Conservation (phyloP, 2,888 invertebrate genomes). For the Galeopsomyia nigrocyanea region DNA sequence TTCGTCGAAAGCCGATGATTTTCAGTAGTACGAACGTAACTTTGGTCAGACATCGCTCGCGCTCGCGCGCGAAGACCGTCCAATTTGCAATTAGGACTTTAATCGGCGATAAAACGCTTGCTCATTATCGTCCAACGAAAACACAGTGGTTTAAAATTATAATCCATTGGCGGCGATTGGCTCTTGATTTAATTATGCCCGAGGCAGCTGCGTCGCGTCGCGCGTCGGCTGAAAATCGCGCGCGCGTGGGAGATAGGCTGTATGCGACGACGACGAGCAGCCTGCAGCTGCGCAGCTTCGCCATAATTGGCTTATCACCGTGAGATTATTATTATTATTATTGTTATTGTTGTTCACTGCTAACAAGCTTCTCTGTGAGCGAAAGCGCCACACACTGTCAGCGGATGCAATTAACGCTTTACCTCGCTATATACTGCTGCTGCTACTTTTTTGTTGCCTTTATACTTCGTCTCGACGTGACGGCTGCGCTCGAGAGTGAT, state of each 20-base stretch:
- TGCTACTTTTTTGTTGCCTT: no score
- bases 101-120: conserved; percentile 26
- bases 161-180: conserved; percentile 53
- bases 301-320: conserved; percentile 59
- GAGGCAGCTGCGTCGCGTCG: conserved; percentile 34
- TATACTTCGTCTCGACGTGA: no score
- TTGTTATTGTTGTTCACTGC: conserved; percentile 63
- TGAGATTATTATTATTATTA: conserved; percentile 59
- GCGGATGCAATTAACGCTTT: conserved; percentile 36
- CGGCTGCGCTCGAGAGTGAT: conserved; percentile 1
- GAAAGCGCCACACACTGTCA: conserved; percentile 13
- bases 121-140: conserved; percentile 10
- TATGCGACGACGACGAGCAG: conserved; percentile 8
- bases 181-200: conserved; percentile 61
- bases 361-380: conserved; percentile 57
- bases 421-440: no score
- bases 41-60: no score
- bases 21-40: no score
- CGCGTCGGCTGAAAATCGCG: neutral
- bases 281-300: conserved; percentile 32
- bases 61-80: no score
- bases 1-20: no score
- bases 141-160: conserved; percentile 12
- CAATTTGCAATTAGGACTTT: neutral
- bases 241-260: neutral